A percentile compares a stretch with the other conserved stretches of the same genome.
These are phyloP conservation scores for Ctenodactylus gundi DNA, from an alignment of 2,113 vertebrate species.

Conservation along the genomic window DNA sequence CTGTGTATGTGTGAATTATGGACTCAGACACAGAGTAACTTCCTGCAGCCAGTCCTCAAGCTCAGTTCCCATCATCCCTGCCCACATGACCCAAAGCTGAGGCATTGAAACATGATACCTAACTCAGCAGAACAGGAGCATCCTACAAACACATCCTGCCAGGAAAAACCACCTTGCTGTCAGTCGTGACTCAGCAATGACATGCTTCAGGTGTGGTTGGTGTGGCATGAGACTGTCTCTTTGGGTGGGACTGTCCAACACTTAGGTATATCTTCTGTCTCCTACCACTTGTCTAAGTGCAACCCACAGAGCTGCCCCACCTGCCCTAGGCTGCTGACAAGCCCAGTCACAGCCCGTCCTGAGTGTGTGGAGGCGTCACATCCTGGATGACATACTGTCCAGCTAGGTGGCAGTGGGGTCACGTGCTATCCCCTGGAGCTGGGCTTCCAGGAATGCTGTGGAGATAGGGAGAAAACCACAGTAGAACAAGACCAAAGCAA, in stretches of 20 bases:
- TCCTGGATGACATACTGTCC: slow-evolving; percentile 33
- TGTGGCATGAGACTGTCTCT: not conserved
- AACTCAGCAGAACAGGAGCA: not conserved
- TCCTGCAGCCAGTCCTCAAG: not conserved
- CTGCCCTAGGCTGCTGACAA: too few species aligned
- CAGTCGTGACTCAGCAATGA: not conserved
- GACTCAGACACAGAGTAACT: not conserved
- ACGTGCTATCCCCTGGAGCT: slow-evolving; percentile 2
- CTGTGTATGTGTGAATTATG: fast-evolving
- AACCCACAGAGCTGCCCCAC: too few species aligned
- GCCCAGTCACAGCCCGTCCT: not conserved
- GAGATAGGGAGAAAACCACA: slow-evolving; percentile 27
- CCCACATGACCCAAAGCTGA: not conserved
- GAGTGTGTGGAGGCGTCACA: not conserved
- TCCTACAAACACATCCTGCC: not conserved
- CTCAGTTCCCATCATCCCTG: not conserved
- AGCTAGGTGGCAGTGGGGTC: not conserved
- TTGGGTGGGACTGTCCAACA: not conserved
- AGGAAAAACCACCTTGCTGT: not conserved
- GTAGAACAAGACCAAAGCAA: not conserved
- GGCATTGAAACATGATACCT: not conserved
- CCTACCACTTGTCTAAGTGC: too few species aligned
- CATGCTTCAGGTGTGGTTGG: not conserved
- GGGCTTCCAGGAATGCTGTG: slow-evolving; percentile 46
- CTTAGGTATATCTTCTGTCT: not conserved